These are phyloP conservation scores for Scaptomyza tumidula DNA, from an alignment of 2,888 invertebrate genomes.

Conservation along the genomic window DNA sequence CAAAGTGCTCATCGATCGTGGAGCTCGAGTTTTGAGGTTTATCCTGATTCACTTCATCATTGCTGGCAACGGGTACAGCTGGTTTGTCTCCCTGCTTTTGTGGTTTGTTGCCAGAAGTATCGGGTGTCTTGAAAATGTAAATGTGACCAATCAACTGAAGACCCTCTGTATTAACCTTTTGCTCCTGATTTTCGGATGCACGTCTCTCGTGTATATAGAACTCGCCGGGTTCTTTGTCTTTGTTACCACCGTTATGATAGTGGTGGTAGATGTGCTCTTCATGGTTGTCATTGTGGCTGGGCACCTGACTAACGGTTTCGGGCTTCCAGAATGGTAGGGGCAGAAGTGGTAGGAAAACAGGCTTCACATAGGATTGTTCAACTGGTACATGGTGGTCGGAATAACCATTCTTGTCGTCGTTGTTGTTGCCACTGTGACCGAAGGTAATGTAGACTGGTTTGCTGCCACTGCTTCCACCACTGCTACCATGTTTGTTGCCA, in stretches of 20 bases:
- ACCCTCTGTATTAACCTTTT: conserved; percentile 3
- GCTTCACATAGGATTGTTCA: neutral
- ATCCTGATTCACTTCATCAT: neutral
- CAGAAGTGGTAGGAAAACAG: conserved; percentile 30
- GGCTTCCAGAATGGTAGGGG: conserved; percentile 60
- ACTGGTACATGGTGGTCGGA: neutral
- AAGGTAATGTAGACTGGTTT: neutral
- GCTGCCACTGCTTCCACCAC: neutral
- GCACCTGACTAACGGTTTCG: neutral
- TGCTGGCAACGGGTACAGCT: neutral
- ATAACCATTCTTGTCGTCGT: conserved; percentile 6
- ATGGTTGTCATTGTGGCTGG: neutral
- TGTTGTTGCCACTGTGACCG: neutral
- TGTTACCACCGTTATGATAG: neutral
- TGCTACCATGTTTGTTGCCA: conserved; percentile 16
- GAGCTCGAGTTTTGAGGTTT: neutral
- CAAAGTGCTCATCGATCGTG: conserved; percentile 16
- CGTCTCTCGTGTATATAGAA: conserved; percentile 28
- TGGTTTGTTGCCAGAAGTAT: neutral
- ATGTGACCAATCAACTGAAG: conserved; percentile 47
- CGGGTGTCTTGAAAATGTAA: conserved; percentile 34
- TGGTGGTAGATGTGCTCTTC: neutral
- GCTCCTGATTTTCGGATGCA: neutral
- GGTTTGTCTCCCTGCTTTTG: neutral
- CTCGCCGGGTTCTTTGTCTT: neutral